Conservation (phyloP, 2,113 vertebrate species). For the Burhinus oedicnemus region DNA sequence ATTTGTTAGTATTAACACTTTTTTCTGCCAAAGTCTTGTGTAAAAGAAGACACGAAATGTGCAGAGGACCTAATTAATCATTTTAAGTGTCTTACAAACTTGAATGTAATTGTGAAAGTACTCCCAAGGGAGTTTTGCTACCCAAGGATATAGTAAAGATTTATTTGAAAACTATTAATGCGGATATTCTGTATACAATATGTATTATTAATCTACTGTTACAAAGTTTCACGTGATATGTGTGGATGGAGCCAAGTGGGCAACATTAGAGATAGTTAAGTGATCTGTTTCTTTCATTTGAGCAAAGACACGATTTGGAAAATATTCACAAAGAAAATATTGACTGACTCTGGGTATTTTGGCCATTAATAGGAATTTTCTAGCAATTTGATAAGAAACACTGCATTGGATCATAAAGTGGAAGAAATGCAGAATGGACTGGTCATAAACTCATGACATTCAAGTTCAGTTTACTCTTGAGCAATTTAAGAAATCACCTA, state of each 20-base stretch:
- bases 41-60: background rate
- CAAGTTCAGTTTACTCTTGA: background rate
- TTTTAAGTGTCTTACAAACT: background rate
- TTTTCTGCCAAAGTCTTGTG: accelerated
- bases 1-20: background rate
- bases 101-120: background rate
- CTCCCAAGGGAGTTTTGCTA: background rate
- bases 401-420: background rate
- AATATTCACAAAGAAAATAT: background rate
- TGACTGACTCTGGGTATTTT: background rate
- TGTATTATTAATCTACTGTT: background rate
- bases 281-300: background rate
- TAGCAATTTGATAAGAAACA: background rate
- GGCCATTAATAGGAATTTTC: background rate
- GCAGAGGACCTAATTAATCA: background rate
- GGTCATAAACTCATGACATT: background rate
- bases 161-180: background rate
- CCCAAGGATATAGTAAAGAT: background rate
- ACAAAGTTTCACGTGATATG: background rate
- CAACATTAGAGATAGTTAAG: background rate
- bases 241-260: background rate
- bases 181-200: background rate
- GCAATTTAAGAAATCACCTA: background rate
- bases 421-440: background rate
- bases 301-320: background rate